Evolutionary conservation across 1,140 invertebrate species (phyloP).

Genomic region (Camponotus floridanus): DNA sequence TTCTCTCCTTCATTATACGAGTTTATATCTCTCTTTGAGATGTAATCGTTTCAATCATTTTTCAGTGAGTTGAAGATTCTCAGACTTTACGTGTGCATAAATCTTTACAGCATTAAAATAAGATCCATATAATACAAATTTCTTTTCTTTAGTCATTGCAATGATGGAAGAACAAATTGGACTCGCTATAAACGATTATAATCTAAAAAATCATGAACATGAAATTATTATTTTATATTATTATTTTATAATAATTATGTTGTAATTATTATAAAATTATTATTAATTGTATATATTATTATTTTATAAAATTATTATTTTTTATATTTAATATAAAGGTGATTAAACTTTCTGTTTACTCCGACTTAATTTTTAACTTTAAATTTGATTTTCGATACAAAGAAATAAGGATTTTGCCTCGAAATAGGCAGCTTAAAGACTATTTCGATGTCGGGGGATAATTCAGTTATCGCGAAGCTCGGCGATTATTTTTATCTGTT

Average conservation of each 20-base stretch:
- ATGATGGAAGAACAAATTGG: not conserved
- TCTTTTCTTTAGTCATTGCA: not conserved
- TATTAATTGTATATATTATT: too few relatives aligned
- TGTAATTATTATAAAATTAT: not conserved
- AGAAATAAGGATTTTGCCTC: not conserved
- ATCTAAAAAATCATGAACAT: not conserved
- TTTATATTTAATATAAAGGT: too few relatives aligned
- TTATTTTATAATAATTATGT: too few relatives aligned
- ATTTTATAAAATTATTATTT: too few relatives aligned
- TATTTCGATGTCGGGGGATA: not conserved
- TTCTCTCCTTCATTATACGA: not conserved
- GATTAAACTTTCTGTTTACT: not conserved
- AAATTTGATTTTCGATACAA: not conserved
- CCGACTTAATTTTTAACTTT: not conserved
- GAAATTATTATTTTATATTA: not conserved
- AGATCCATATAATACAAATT: not conserved
- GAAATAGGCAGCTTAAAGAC: not conserved
- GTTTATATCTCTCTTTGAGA: not conserved
- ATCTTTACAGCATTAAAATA: not conserved
- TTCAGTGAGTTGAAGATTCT: not conserved
- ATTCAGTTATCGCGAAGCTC: constrained; percentile 8
- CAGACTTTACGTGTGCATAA: not conserved
- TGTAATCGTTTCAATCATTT: constrained; percentile 1
- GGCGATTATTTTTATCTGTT: constrained; percentile 37
- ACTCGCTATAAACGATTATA: not conserved